These are phyloP conservation scores for Hystrix cristata DNA, from an alignment of 2,113 vertebrate species.

Conservation along the genomic window DNA sequence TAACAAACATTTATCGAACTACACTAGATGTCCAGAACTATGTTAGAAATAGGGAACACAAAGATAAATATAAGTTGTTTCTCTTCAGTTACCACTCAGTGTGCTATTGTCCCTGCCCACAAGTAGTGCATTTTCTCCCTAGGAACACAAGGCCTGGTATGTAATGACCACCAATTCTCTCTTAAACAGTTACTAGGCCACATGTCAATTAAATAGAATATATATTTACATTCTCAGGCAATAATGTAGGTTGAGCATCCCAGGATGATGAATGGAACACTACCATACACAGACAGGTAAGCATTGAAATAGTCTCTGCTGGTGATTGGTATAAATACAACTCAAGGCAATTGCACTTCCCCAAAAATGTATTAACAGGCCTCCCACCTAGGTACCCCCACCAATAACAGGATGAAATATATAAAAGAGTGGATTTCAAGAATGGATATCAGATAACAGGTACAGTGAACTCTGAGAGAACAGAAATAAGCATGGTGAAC, in stretches of 20 bases:
- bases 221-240: neutral
- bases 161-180: neutral
- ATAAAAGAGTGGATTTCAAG: neutral
- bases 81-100: neutral
- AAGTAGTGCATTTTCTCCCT: neutral
- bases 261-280: neutral
- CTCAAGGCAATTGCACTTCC: neutral
- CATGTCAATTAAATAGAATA: neutral
- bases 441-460: neutral
- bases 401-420: neutral
- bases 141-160: neutral
- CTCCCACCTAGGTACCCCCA: neutral
- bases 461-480: neutral
- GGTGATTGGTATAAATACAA: neutral
- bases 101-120: neutral
- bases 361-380: neutral
- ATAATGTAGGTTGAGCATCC: neutral
- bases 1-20: conserved; percentile 12
- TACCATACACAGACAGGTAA: neutral
- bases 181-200: conserved; percentile 6
- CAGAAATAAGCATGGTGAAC: neutral
- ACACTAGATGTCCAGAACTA: neutral
- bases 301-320: neutral
- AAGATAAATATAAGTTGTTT: conserved; percentile 9
- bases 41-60: neutral